phyloP scores from a whole-genome alignment of 2,797 vertebrate species.

The Coranthus polyacanthus region DNA sequence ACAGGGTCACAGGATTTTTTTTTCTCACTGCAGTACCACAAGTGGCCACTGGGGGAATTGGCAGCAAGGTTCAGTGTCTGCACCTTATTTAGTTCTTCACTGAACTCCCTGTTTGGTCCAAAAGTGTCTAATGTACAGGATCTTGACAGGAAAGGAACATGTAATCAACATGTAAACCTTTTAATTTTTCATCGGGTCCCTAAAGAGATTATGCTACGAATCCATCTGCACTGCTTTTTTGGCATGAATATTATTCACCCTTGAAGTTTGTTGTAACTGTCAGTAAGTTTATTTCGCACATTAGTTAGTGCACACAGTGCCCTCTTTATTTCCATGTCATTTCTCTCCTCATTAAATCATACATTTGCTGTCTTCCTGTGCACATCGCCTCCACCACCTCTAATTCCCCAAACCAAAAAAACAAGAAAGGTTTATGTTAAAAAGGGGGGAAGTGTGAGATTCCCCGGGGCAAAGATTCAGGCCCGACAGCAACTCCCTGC shows the following conservation, averaged over 20 bases:
- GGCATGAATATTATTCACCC: slow-evolving; percentile 26
- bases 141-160: too few species aligned
- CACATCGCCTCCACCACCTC: too few species aligned
- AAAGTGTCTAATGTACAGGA: too few species aligned
- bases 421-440: slow-evolving; percentile 39
- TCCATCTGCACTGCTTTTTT: slow-evolving; percentile 15
- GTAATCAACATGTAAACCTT: too few species aligned
- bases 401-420: slow-evolving; percentile 28
- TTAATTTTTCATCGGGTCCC: background rate
- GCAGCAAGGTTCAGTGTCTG: too few species aligned
- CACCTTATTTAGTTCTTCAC: too few species aligned
- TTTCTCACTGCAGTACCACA: too few species aligned
- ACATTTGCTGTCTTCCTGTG: slow-evolving; percentile 33
- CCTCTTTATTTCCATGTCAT: slow-evolving; percentile 47
- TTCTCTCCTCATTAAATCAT: slow-evolving; percentile 57
- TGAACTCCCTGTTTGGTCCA: too few species aligned
- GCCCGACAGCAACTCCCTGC: slow-evolving; percentile 47
- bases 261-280: slow-evolving; percentile 17
- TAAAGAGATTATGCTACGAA: slow-evolving; percentile 23
- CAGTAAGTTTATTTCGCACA: slow-evolving; percentile 44
- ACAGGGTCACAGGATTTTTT: too few species aligned
- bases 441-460: slow-evolving; percentile 51
- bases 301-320: slow-evolving; percentile 39
- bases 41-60: too few species aligned
- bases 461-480: slow-evolving; percentile 51